Percentiles rank a stretch among this genome's conserved stretches.
Conservation (phyloP, 2,888 invertebrate genomes). For the Helobdella robusta region DNA sequence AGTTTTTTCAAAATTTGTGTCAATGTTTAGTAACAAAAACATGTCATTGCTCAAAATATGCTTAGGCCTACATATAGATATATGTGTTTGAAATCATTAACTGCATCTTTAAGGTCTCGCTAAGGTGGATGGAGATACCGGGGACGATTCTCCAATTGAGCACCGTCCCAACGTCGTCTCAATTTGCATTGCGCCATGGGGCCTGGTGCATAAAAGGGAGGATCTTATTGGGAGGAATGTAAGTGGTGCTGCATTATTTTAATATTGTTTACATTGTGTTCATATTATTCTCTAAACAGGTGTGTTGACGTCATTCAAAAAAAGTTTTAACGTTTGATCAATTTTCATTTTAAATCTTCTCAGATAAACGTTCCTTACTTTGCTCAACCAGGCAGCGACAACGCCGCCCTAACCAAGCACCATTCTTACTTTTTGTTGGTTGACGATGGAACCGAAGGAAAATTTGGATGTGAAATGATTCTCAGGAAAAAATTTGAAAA, state of each 20-base stretch:
- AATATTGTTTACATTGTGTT: too few species aligned
- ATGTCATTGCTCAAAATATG: neutral
- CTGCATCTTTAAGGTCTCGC: slow-evolving; percentile 69
- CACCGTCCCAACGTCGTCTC: slow-evolving; percentile 68
- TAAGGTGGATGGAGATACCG: slow-evolving; percentile 86
- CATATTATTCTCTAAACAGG: too few species aligned
- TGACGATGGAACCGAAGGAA: slow-evolving; percentile 89
- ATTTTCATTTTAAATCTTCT: too few species aligned
- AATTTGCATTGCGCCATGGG: slow-evolving; percentile 97
- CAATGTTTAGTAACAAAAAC: neutral
- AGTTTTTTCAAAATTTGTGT: neutral
- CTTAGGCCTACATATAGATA: neutral
- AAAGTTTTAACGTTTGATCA: too few species aligned
- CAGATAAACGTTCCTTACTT: too few species aligned
- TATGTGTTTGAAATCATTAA: neutral
- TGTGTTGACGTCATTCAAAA: too few species aligned
- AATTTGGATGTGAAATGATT: slow-evolving; percentile 66
- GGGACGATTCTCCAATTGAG: slow-evolving; percentile 56
- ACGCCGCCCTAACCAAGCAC: slow-evolving; percentile 85
- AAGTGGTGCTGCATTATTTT: too few species aligned
- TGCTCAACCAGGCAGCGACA: slow-evolving; percentile 58
- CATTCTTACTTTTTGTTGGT: slow-evolving; percentile 94
- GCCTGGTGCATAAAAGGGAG: slow-evolving; percentile 85
- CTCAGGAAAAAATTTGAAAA: slow-evolving; percentile 86
- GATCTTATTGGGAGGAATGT: slow-evolving; percentile 81